Evolutionary conservation across 1,140 invertebrate species (phyloP).

Genomic region (Thaumetopoea pityocampa): DNA sequence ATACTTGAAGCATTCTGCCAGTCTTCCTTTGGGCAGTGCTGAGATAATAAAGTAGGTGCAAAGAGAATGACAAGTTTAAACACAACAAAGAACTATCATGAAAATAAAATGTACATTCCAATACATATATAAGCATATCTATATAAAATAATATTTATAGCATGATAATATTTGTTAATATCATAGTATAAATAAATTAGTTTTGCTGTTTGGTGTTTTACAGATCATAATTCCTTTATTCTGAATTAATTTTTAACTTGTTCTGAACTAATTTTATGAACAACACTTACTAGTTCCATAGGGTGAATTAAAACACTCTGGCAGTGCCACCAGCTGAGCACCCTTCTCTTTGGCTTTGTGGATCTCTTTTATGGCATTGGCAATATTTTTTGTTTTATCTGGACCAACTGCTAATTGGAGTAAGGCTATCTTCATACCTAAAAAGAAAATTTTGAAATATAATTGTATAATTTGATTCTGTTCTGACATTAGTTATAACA

Average conservation of each 20-base stretch:
- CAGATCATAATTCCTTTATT: neutral
- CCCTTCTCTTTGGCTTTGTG: conserved; percentile 84
- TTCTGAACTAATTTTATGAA: neutral
- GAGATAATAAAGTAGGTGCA: too few relatives aligned
- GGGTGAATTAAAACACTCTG: conserved; percentile 96
- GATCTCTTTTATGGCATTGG: conserved; percentile 83
- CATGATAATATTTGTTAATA: too few relatives aligned
- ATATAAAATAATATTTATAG: too few relatives aligned
- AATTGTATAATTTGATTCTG: neutral
- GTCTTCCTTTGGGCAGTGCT: too few relatives aligned
- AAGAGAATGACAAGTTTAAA: too few relatives aligned
- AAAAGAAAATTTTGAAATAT: conserved; percentile 8
- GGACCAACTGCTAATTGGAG: conserved; percentile 86
- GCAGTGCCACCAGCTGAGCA: conserved; percentile 87
- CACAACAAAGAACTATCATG: too few relatives aligned
- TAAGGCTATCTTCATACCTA: conserved; percentile 79
- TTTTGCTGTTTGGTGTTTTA: too few relatives aligned
- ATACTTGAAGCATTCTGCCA: too few relatives aligned
- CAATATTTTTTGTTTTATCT: conserved; percentile 87
- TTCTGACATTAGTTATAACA: too few relatives aligned
- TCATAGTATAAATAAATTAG: too few relatives aligned
- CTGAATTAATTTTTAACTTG: neutral
- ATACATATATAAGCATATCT: too few relatives aligned
- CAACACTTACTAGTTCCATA: conserved; percentile 87
- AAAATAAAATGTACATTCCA: too few relatives aligned